These are phyloP conservation scores for Philopotamus ludificatus DNA, from an alignment of 1,140 invertebrate species.

Conservation along the genomic window DNA sequence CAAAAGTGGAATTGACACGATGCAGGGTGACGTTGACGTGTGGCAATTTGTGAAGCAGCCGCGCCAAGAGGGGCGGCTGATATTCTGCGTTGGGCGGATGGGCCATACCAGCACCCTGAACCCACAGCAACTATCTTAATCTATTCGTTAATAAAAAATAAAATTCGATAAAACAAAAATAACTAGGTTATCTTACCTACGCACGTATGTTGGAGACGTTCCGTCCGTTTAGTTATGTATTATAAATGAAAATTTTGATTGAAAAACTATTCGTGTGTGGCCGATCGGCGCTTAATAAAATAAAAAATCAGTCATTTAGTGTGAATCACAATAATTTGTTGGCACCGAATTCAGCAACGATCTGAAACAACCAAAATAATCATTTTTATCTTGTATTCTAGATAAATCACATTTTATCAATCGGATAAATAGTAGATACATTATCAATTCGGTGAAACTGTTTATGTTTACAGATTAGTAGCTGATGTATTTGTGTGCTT, in stretches of 20 bases:
- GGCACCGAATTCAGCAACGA: too few relatives aligned
- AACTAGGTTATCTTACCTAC: slow-evolving; percentile 9
- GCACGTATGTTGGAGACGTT: slow-evolving; percentile 1
- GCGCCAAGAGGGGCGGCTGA: slow-evolving; percentile 76
- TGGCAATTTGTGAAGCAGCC: slow-evolving; percentile 81
- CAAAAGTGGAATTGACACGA: slow-evolving; percentile 86
- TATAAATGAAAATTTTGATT: background rate
- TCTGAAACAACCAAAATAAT: too few relatives aligned
- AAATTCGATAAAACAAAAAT: background rate
- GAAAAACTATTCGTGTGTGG: background rate
- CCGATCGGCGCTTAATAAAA: background rate
- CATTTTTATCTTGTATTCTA: too few relatives aligned
- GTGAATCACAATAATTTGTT: background rate
- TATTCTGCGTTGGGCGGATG: slow-evolving; percentile 65
- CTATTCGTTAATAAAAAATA: background rate
- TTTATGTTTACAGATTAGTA: too few relatives aligned
- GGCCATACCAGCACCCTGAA: slow-evolving; percentile 38
- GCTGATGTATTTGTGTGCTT: too few relatives aligned
- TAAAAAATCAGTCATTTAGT: background rate
- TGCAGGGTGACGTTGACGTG: slow-evolving; percentile 86
- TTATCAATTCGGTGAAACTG: too few relatives aligned
- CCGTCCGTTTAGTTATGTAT: background rate
- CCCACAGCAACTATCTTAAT: slow-evolving; percentile 23
- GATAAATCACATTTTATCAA: too few relatives aligned
- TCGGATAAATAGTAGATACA: too few relatives aligned